phyloP scores from a whole-genome alignment of 2,113 vertebrate species.

The Diphyllodes magnificus region DNA sequence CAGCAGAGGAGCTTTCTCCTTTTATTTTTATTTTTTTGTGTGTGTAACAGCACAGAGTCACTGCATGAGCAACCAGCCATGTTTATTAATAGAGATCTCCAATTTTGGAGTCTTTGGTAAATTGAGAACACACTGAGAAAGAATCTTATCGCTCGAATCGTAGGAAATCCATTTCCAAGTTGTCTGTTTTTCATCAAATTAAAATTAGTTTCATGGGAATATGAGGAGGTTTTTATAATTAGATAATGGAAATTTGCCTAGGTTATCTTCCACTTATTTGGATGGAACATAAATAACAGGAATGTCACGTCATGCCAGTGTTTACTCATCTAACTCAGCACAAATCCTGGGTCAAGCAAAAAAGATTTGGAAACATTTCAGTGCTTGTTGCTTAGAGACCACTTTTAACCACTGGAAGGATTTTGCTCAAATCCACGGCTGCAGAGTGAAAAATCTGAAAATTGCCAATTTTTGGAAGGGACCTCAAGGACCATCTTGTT shows the following conservation, averaged over 20 bases:
- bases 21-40: neutral
- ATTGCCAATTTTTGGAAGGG: neutral
- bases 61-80: conserved; percentile 8
- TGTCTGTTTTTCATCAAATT: conserved; percentile 70
- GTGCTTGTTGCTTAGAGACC: conserved; percentile 44
- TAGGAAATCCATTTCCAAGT: conserved; percentile 66
- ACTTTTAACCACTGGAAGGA: conserved; percentile 24
- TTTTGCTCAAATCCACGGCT: neutral
- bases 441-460: neutral
- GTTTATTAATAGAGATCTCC: conserved; percentile 67
- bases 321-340: conserved; percentile 58
- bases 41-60: neutral
- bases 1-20: neutral
- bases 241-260: conserved; percentile 70
- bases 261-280: conserved; percentile 59
- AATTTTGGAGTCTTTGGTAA: conserved; percentile 61
- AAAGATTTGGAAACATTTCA: conserved; percentile 32
- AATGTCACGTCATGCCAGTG: conserved; percentile 32
- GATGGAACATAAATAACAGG: conserved; percentile 55
- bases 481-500: neutral
- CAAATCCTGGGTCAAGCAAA: conserved; percentile 48
- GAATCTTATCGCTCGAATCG: conserved; percentile 48
- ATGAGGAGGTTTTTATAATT: conserved; percentile 69
- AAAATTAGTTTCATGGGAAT: conserved; percentile 76
- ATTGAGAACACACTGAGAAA: conserved; percentile 64